Conservation (phyloP, 2,113 vertebrate species). For the Todiramphus chloris region DNA sequence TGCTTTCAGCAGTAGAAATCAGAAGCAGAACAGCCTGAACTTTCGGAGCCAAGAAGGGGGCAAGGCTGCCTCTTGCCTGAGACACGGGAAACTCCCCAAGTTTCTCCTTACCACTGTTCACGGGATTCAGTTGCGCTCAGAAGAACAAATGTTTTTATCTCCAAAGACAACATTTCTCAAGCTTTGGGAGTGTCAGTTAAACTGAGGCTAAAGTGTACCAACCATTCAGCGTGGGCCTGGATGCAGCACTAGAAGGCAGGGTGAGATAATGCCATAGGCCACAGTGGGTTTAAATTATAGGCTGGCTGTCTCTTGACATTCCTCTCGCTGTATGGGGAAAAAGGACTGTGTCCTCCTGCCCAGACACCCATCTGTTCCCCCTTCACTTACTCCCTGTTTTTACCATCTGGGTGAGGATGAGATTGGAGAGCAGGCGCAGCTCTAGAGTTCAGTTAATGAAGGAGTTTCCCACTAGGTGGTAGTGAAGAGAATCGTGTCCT, state of each 20-base stretch:
- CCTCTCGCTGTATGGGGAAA: neutral
- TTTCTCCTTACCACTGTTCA: neutral
- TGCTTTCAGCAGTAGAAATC: neutral
- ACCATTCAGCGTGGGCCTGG: neutral
- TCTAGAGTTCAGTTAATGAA: neutral
- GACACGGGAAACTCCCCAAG: too few species aligned
- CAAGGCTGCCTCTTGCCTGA: neutral
- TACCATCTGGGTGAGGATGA: neutral
- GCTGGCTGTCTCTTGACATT: neutral
- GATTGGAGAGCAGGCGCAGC: neutral
- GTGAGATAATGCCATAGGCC: neutral
- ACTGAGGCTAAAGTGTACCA: neutral
- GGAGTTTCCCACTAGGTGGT: conserved; percentile 56
- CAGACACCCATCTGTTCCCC: neutral
- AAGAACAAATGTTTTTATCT: neutral
- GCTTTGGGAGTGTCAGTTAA: neutral
- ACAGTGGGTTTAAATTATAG: neutral
- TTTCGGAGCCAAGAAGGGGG: neutral
- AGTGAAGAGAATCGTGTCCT: neutral
- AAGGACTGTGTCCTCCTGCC: neutral
- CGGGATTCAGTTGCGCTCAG: neutral
- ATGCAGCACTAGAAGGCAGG: neutral
- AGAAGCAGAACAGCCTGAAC: neutral
- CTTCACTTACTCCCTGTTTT: neutral
- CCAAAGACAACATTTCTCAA: neutral